A percentile compares a stretch with the other conserved stretches of the same genome.
Evolutionary conservation across 1,140 invertebrate species (phyloP).

Genomic region (Drosophila funebris): DNA sequence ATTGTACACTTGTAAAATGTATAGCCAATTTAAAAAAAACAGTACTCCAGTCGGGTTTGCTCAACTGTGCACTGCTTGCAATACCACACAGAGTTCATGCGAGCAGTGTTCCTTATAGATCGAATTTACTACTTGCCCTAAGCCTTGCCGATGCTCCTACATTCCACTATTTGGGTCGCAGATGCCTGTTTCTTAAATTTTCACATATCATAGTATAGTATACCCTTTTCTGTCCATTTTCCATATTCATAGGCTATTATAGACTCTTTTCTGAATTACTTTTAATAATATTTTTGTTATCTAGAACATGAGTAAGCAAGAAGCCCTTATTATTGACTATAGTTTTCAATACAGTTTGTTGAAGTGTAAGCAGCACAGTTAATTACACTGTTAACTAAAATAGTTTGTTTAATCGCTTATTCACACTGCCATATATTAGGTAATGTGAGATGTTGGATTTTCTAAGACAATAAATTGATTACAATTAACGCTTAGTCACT

Average conservation of each 20-base stretch:
- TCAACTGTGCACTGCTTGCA: too few relatives aligned
- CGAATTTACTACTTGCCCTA: too few relatives aligned
- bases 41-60: too few relatives aligned
- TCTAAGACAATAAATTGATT: constrained; percentile 17
- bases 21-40: too few relatives aligned
- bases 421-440: neutral
- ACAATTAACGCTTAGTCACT: constrained; percentile 18
- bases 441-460: neutral
- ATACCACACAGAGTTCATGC: too few relatives aligned
- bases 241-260: neutral
- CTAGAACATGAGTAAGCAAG: neutral
- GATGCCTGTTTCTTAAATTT: neutral
- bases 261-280: neutral
- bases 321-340: neutral
- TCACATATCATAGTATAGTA: neutral
- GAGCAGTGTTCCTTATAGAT: too few relatives aligned
- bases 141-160: too few relatives aligned
- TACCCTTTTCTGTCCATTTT: neutral
- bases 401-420: neutral
- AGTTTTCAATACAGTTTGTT: neutral
- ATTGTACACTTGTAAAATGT: too few relatives aligned
- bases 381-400: neutral
- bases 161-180: neutral
- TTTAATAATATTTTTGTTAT: constrained; percentile 1
- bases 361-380: too few relatives aligned